Percentiles rank a stretch among this genome's conserved stretches.
Evolutionary conservation across 2,888 invertebrate species (phyloP).

Genomic region (Sclerodermus sp.): DNA sequence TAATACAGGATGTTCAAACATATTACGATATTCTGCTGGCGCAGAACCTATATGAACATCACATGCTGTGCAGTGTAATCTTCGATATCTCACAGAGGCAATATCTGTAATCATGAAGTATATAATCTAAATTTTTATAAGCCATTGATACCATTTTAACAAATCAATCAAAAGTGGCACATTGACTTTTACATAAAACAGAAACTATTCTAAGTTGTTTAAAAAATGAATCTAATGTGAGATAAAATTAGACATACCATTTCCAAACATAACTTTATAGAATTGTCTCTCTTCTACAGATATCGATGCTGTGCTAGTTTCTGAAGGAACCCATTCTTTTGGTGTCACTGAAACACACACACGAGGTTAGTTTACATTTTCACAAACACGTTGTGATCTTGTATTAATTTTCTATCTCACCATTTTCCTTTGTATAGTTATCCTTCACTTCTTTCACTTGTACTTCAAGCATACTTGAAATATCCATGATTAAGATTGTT

Average conservation of each 20-base stretch:
- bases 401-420: constrained; percentile 25
- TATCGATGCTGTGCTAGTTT: constrained; percentile 12
- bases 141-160: too few relatives aligned
- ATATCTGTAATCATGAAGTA: constrained; percentile 63
- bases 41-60: constrained; percentile 76
- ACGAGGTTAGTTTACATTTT: constrained; percentile 25
- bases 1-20: constrained; percentile 74
- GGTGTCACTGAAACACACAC: constrained; percentile 34
- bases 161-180: too few relatives aligned
- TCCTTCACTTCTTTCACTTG: constrained; percentile 48
- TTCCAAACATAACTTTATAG: constrained; percentile 45
- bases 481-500: constrained; percentile 40
- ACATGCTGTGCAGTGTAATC: constrained; percentile 76
- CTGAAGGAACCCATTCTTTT: constrained; percentile 9
- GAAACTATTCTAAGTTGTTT: background rate
- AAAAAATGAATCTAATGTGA: background rate
- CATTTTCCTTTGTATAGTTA: constrained; percentile 39
- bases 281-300: constrained; percentile 43
- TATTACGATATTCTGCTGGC: constrained; percentile 64
- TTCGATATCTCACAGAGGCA: constrained; percentile 63
- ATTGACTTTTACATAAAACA: background rate
- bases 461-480: constrained; percentile 51
- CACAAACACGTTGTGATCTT: background rate
- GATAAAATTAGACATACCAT: constrained; percentile 29
- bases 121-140: too few relatives aligned